Evolutionary conservation across 2,113 vertebrate genomes (phyloP).

Genomic region (Cryptomyrus ogoouensis): DNA sequence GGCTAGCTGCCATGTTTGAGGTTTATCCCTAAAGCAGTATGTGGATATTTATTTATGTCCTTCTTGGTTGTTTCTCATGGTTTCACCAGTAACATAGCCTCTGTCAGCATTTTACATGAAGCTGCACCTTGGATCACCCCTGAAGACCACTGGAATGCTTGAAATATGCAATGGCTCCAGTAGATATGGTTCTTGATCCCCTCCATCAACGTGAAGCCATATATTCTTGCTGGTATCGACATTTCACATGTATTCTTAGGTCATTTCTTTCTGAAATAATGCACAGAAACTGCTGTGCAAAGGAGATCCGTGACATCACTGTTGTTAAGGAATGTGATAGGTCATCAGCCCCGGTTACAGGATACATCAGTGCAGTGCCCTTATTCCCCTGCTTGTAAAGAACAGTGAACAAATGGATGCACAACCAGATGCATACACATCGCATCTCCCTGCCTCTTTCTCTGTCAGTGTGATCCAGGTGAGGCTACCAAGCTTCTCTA

Average conservation of each 20-base stretch:
- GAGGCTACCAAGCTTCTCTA: slow-evolving; percentile 89
- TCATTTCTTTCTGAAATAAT: neutral
- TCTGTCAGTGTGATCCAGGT: slow-evolving; percentile 79
- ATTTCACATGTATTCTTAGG: neutral
- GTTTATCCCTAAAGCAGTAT: neutral
- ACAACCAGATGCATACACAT: too few relatives aligned
- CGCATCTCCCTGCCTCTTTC: neutral
- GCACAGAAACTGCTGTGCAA: neutral
- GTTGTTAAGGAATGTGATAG: neutral
- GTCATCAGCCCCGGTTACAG: neutral
- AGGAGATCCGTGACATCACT: neutral
- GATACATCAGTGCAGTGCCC: neutral
- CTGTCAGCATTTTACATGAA: neutral
- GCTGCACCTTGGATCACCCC: neutral
- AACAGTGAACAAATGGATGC: neutral
- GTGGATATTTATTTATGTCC: neutral
- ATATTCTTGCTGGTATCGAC: neutral
- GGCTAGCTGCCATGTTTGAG: neutral
- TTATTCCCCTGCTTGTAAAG: neutral
- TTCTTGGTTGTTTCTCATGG: neutral
- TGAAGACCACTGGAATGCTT: neutral
- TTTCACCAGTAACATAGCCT: neutral
- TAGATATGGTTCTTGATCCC: neutral
- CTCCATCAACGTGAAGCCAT: neutral
- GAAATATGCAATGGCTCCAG: neutral